phyloP scores from a whole-genome alignment of 1,140 invertebrate genomes.

The Calliopsis andreniformis region DNA sequence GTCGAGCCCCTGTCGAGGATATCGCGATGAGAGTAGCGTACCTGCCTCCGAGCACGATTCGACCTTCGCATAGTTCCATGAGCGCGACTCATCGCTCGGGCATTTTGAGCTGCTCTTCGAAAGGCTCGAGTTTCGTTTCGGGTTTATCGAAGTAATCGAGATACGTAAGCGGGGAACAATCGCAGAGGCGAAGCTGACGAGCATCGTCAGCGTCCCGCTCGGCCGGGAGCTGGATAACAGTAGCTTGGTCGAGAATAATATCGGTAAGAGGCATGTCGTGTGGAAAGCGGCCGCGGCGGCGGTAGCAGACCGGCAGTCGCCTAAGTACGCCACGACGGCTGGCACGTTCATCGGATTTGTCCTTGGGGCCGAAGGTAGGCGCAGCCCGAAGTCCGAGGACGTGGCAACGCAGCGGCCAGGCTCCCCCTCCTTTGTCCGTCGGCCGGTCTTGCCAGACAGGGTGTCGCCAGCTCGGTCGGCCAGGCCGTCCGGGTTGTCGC shows the following conservation, averaged over 20 bases:
- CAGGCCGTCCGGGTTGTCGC: constrained; percentile 86
- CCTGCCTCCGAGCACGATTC: constrained; percentile 40
- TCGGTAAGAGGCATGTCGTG: constrained; percentile 39
- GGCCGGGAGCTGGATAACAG: neutral
- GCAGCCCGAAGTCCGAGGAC: constrained; percentile 75
- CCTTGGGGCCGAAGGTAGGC: constrained; percentile 78
- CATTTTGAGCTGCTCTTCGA: constrained; percentile 58
- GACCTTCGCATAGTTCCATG: constrained; percentile 55
- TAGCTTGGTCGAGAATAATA: constrained; percentile 50
- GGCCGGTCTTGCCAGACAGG: constrained; percentile 91
- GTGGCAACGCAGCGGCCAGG: constrained; percentile 83
- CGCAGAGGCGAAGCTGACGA: too few species aligned
- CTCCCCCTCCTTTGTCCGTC: constrained; percentile 80
- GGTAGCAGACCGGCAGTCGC: constrained; percentile 68
- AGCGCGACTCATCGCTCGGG: constrained; percentile 68
- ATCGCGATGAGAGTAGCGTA: constrained; percentile 42
- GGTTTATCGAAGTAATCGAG: neutral
- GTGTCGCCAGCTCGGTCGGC: constrained; percentile 90
- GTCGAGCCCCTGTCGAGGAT: constrained; percentile 9
- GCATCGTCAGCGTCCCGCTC: too few species aligned
- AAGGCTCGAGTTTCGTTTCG: neutral
- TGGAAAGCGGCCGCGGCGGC: constrained; percentile 49
- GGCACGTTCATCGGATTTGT: constrained; percentile 78
- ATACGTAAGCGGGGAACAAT: too few species aligned
- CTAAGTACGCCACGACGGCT: constrained; percentile 78